Evolutionary conservation across 2,797 vertebrate genomes (phyloP).

Genomic region (Arremon brunneinucha): DNA sequence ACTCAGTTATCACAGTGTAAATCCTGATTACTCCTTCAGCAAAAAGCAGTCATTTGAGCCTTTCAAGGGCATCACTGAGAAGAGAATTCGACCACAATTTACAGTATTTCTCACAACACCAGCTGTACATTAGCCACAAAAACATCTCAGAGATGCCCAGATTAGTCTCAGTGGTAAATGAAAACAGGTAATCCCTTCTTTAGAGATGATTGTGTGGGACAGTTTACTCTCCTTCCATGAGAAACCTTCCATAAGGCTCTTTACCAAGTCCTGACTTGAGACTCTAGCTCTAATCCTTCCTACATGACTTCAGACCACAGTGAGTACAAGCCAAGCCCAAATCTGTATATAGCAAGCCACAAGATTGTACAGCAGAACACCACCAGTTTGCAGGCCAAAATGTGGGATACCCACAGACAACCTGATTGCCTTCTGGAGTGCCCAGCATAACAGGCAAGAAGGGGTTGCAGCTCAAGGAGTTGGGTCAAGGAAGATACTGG

Average conservation of each 20-base stretch:
- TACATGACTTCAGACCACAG: constrained; percentile 51
- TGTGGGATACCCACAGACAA: constrained; percentile 27
- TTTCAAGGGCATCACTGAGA: background rate
- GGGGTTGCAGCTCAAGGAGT: background rate
- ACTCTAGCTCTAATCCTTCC: background rate
- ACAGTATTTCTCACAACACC: background rate
- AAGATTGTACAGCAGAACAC: constrained; percentile 35
- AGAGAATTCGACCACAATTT: background rate
- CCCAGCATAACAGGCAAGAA: background rate
- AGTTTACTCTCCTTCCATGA: background rate
- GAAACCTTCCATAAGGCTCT: background rate
- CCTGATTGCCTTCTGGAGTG: constrained; percentile 28
- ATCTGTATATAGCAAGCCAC: constrained; percentile 52
- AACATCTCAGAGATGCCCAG: background rate
- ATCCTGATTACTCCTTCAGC: background rate
- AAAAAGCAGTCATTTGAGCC: background rate
- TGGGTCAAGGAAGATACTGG: background rate
- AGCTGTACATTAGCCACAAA: constrained; percentile 13
- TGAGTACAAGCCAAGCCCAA: constrained; percentile 49
- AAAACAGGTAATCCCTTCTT: constrained; percentile 40
- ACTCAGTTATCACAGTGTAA: background rate
- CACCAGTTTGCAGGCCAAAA: background rate
- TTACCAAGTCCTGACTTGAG: background rate
- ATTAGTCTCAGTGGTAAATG: constrained; percentile 3
- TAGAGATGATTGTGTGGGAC: background rate